A percentile compares a stretch with the other conserved stretches of the same genome.
phyloP scores from a whole-genome alignment of 2,888 invertebrate species.

The Nephrotoma appendiculata region DNA sequence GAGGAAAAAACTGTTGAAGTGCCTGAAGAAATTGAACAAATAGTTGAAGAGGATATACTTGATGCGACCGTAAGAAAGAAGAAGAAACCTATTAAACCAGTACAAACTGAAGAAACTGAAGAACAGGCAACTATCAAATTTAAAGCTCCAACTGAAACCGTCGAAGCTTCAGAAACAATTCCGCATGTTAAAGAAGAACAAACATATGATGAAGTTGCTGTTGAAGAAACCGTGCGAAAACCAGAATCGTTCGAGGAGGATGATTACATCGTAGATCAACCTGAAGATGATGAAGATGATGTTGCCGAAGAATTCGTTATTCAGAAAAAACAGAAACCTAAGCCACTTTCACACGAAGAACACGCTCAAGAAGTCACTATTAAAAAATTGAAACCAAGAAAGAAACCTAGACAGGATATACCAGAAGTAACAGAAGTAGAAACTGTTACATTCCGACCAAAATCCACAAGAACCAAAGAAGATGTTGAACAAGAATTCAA shows the following conservation, averaged over 20 bases:
- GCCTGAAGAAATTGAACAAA: conserved; percentile 9
- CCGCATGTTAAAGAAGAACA: conserved; percentile 21
- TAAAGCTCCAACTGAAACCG: conserved; percentile 17
- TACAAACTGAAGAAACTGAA: conserved; percentile 18
- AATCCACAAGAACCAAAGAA: conserved; percentile 62
- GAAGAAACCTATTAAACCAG: neutral
- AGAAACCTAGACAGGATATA: conserved; percentile 45
- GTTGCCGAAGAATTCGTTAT: conserved; percentile 38
- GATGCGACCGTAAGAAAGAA: neutral
- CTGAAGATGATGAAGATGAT: conserved; percentile 31
- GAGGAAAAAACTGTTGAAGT: conserved; percentile 16
- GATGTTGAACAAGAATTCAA: conserved; percentile 83
- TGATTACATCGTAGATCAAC: conserved; percentile 16
- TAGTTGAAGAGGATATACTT: neutral
- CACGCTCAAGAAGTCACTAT: conserved; percentile 53
- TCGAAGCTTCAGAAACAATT: conserved; percentile 14
- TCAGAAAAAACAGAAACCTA: conserved; percentile 33
- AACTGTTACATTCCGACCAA: conserved; percentile 67
- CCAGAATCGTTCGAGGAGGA: conserved; percentile 21
- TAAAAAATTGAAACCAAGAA: conserved; percentile 55
- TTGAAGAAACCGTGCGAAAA: conserved; percentile 29
- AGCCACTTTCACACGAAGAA: conserved; percentile 38
- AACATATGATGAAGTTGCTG: conserved; percentile 31
- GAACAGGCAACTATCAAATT: conserved; percentile 19
- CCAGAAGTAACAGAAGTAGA: conserved; percentile 61